Base-by-base conservation (phyloP, 2,797 vertebrate genomes). In the Xiphorhynchus erythropygius region DNA sequence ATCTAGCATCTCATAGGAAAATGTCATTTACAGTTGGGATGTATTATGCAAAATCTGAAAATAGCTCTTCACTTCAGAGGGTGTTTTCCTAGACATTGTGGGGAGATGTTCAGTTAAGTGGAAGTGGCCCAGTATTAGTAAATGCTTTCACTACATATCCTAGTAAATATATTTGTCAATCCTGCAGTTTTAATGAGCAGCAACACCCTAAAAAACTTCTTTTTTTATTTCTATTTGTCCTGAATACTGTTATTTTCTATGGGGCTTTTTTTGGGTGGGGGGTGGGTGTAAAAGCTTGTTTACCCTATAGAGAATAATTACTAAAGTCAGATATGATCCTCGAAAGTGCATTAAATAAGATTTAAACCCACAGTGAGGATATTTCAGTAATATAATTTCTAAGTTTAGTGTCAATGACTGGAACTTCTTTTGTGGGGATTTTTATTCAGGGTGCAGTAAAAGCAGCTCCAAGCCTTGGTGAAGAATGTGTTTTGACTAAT, bases 401-500 rank as follows among this genome's bases (percentile, higher is more conserved):
- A 77, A 79, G 42, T 76, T 74, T 32, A 41, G 14, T 63, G 24
- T 90, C 47, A 76, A 41, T 30, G 65, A 30, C 62, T 79, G 69
- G 33, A 73, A 70, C 23, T 82, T 70, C 35, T 49, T 83, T n/a
- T 78, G 68, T 49, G 39, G 35, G n/a, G 42, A 37, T 85, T 94
- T 91, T 81, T 70, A 77, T 82, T 83, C 89, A 27, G 64, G 53
- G 63, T 82, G 68, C 71, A 87, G 65, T 62, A 94, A 89, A 73
- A 2, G 5, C 59, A 82, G 39, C 86, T 70, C 39, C 57, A 50
- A 89, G 69, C 42, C 79, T 71, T 55, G 28, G 42, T 84, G 47
- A 55, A 89, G 82, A 85, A 85, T 69, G 71, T 83, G 53, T 92
- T 96, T 91, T 81, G 65, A 80, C 92, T 95, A 33, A 94, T 91